Conservation (phyloP, 2,113 vertebrate species). For the Solea solea region DNA sequence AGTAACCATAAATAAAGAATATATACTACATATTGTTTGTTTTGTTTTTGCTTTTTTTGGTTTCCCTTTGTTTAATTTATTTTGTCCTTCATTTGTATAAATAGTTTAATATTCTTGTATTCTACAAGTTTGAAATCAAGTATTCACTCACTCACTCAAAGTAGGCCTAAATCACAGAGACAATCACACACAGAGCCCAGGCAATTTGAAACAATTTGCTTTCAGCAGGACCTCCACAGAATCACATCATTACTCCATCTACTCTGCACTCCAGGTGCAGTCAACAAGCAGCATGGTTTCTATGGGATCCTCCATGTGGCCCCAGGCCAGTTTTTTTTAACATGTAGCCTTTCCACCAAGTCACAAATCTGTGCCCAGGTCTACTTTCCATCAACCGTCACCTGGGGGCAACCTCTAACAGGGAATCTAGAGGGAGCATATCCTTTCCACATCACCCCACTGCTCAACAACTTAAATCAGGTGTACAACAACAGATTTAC, state of each 20-base stretch:
- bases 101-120: background rate
- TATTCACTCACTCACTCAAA: background rate
- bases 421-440: too few relatives aligned
- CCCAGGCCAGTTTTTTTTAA: background rate
- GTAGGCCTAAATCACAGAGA: background rate
- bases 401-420: background rate
- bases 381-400: background rate
- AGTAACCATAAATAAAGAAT: background rate
- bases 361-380: background rate
- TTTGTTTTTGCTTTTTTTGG: too few relatives aligned
- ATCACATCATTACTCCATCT: background rate
- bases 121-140: too few relatives aligned
- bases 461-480: background rate
- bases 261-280: background rate
- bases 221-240: constrained; percentile 5
- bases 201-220: too few relatives aligned
- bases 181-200: background rate
- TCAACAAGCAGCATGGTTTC: background rate
- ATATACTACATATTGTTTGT: too few relatives aligned
- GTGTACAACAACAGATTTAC: constrained; percentile 5
- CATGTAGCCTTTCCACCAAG: background rate
- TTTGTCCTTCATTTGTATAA: too few relatives aligned
- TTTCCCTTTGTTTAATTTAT: too few relatives aligned
- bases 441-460: background rate
- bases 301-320: background rate